These are phyloP conservation scores for Spilosoma lubricipeda DNA, from an alignment of 2,888 invertebrate genomes.

Conservation along the genomic window DNA sequence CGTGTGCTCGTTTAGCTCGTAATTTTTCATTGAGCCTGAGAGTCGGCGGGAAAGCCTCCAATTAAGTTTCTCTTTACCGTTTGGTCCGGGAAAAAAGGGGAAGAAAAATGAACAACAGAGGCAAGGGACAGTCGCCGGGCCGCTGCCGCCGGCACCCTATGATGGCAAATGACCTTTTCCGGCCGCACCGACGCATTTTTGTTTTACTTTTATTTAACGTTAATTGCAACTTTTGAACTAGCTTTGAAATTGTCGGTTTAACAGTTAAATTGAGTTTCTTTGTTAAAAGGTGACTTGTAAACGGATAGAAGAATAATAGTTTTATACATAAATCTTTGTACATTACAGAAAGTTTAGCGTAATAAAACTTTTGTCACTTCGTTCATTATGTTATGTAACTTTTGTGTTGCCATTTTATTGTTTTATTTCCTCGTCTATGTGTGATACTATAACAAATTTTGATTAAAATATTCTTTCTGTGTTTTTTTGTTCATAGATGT, in stretches of 20 bases:
- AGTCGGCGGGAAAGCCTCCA: slow-evolving; percentile 83
- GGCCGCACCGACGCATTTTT: slow-evolving; percentile 53
- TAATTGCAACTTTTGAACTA: slow-evolving; percentile 53
- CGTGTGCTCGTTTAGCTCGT: slow-evolving; percentile 85
- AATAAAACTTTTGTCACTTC: background rate
- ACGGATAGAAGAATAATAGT: background rate
- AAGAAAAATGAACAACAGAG: slow-evolving; percentile 83
- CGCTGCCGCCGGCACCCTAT: slow-evolving; percentile 61
- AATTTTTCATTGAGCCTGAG: slow-evolving; percentile 86
- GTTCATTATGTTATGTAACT: background rate
- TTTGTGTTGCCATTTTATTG: background rate
- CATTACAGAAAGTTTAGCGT: background rate
- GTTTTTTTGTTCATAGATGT: background rate
- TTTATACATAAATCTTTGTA: background rate
- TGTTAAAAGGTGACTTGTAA: background rate
- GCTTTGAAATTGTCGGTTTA: slow-evolving; percentile 19
- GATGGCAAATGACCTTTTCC: slow-evolving; percentile 69
- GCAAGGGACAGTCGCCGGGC: slow-evolving; percentile 71
- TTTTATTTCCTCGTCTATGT: background rate
- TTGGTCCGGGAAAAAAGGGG: slow-evolving; percentile 74
- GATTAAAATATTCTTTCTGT: background rate
- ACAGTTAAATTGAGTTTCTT: slow-evolving; percentile 1
- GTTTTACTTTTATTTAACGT: slow-evolving; percentile 51
- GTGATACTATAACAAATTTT: background rate
- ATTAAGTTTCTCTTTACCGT: slow-evolving; percentile 86